Base-by-base conservation (phyloP, 1,140 invertebrate species). In the Nasonia giraulti region DNA sequence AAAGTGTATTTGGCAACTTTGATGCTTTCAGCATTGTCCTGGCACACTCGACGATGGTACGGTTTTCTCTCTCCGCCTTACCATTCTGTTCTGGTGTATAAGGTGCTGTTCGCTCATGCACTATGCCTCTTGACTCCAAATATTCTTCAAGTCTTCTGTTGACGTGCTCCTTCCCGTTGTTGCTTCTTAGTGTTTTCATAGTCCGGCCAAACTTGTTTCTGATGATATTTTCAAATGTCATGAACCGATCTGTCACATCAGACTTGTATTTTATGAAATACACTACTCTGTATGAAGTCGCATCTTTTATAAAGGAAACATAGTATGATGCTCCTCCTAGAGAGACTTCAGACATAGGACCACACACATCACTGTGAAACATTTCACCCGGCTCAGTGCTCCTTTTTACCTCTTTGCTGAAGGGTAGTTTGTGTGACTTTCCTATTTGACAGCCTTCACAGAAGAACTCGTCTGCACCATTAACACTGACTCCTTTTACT, bases 341-440 rank as follows among this genome's bases (percentile, higher is more conserved):
- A 2, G 74, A 44, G 11, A 8, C 74, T 40, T 33, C 74, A 14
- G 31, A 31, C 74, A 76, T 76, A 33, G 74, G 74, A 12, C 74
- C 37, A 17, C 31, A 40, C 12, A 76, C 31, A 40, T 76, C 74
- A 76, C 8, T 76, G 23, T 76, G 37, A 76, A 76, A 76, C 12
- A 37, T 33, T n/a, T 76, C 37, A 5, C 74, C 37, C 17, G 40
- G 2, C 47, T 88, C 82, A 17, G 17, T n/a, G 14, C 88, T 75
- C 77, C 73, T 90, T 92, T 27, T 23, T 89, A 87, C 90, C 93
- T 88, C 88, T 88, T 89, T 86, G 87, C 86, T 84, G 74, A 86
- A 88, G 87, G 90, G 88, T 33, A 85, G 50, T 92, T 23, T 66
- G 66, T 87, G 85, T 87, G 89, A 87, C 88, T 89, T 33, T 33